Base-by-base conservation (phyloP, 2,888 invertebrate genomes). In the Cosmopolites sordidus region DNA sequence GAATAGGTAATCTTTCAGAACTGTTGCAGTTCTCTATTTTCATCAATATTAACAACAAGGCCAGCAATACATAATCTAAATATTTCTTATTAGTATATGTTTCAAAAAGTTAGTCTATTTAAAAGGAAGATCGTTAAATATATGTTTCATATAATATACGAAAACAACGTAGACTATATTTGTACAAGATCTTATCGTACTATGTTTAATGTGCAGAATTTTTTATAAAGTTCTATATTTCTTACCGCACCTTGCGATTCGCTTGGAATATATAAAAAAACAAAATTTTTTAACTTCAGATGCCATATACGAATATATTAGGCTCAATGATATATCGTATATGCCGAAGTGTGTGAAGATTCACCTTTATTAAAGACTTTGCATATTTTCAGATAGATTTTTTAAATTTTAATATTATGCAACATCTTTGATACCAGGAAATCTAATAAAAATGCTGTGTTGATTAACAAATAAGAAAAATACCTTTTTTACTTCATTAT, bases 241-340 rank as follows among this genome's bases (percentile, higher is more conserved):
- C 62, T 46, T 60, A 67, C 67, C 70, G 72, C 72, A 72, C 72
- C 72, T 60, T 70, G 70, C 72, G 72, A 72, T 72, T 72, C 72
- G 70, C 70, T 71, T 65, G 54, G 54, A 42, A 43, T 55, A 55
- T 50, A 51, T 33, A 43, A 30, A 48, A 18, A 43, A 50, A 56
- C 43, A 46, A 44, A 46, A 46, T 41, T 17, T 45, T 48, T 38
- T 22, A 53, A 27, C 60, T 51, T 58, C 58, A 51, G 51, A 46
- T 58, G 61, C 63, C 62, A 67, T 70, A 69, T 69, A 69, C 66
- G 62, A 65, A 67, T 70, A 70, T 68, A 68, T 66, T 49, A 68
- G 69, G 70, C 69, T 71, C 69, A 71, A 64, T 68, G 63, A 68
- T 70, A 69, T 68, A 65, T 61, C 65, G 67, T 67, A 69, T 68